phyloP scores from a whole-genome alignment of 2,888 invertebrate genomes.

The Lycophotia porphyrea region DNA sequence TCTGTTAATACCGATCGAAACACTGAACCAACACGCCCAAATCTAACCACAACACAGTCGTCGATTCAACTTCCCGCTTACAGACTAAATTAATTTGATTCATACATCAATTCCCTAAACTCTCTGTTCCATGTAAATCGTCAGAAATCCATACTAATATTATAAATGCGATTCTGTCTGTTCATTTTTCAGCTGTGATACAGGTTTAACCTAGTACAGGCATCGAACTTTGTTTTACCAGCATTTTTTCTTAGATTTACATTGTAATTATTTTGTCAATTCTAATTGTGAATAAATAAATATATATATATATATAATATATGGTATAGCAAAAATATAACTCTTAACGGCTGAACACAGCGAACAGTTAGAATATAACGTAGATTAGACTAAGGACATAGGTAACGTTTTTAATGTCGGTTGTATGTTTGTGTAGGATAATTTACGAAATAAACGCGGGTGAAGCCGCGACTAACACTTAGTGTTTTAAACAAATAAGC shows the following conservation, averaged over 20 bases:
- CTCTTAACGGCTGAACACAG: neutral
- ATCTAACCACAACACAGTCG: conserved; percentile 26
- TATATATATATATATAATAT: too few relatives aligned
- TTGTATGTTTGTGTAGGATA: neutral
- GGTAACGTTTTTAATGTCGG: neutral
- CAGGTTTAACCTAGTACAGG: too few relatives aligned
- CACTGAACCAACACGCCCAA: conserved; percentile 30
- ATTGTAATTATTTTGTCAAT: too few relatives aligned
- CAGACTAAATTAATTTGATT: conserved; percentile 33
- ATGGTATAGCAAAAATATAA: too few relatives aligned
- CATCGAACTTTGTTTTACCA: too few relatives aligned
- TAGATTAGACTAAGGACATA: neutral
- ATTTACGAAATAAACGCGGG: neutral
- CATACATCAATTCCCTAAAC: conserved; percentile 15
- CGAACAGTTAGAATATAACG: neutral
- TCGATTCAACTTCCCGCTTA: neutral
- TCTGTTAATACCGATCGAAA: conserved; percentile 28
- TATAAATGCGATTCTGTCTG: neutral
- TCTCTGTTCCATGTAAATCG: conserved; percentile 12
- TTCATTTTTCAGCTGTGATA: too few relatives aligned
- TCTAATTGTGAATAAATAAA: too few relatives aligned
- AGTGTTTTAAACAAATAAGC: neutral
- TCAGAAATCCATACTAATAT: neutral
- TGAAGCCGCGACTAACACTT: neutral
- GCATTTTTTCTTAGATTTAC: too few relatives aligned